phyloP scores from a whole-genome alignment of 2,797 vertebrate species.

The Alosa sapidissima region DNA sequence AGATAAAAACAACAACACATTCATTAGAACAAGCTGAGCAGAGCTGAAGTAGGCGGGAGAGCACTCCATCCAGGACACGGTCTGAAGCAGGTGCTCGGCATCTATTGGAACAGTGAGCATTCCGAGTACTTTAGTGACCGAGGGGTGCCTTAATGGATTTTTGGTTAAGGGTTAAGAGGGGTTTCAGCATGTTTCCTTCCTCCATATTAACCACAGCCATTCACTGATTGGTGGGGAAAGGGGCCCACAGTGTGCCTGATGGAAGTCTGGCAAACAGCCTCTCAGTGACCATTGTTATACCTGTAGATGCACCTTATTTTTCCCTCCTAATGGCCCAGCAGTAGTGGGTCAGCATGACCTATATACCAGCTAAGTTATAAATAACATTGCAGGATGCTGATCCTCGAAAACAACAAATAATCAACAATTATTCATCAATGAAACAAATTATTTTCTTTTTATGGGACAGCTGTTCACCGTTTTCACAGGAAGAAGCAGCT shows the following conservation, averaged over 20 bases:
- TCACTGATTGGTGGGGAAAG: constrained; percentile 27
- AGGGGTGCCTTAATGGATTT: constrained; percentile 67
- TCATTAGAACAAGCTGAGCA: background rate
- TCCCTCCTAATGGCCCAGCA: background rate
- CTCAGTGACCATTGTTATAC: background rate
- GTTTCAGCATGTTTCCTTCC: constrained; percentile 39
- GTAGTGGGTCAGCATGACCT: background rate
- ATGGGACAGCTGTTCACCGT: background rate
- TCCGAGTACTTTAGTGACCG: constrained; percentile 31
- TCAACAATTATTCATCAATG: background rate
- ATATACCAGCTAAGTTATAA: background rate
- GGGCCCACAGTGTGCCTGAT: background rate
- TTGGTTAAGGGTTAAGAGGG: constrained; percentile 57
- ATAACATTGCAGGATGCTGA: background rate
- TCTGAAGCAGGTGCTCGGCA: background rate
- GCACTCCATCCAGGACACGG: background rate
- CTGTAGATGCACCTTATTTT: background rate
- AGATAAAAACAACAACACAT: constrained; percentile 8
- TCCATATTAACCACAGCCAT: constrained; percentile 54
- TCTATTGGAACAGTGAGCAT: constrained; percentile 14
- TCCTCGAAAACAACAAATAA: background rate
- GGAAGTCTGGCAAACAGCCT: background rate
- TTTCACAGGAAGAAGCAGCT: background rate
- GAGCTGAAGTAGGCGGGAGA: background rate
- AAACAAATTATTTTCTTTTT: background rate